Evolutionary conservation across 1,140 invertebrate species (phyloP).

Genomic region (Drosophila pseudoananassae): DNA sequence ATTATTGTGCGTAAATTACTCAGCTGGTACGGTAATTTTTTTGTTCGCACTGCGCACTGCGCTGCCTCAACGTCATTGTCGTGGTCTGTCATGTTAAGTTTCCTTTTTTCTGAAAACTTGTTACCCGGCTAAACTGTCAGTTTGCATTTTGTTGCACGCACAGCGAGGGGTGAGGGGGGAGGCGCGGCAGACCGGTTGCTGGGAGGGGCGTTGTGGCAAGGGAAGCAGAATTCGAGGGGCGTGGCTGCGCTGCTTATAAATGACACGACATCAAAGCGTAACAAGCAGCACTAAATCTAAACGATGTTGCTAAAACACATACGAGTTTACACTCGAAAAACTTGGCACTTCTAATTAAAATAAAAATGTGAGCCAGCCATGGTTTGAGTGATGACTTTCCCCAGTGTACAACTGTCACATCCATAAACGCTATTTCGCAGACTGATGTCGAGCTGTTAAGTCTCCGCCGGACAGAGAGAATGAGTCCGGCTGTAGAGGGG

Average conservation of each 20-base stretch:
- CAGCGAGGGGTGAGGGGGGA: neutral
- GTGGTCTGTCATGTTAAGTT: conserved; percentile 72
- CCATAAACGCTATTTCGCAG: conserved; percentile 24
- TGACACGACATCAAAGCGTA: conserved; percentile 77
- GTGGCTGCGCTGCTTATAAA: conserved; percentile 68
- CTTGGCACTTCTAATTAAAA: neutral
- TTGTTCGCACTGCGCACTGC: conserved; percentile 3
- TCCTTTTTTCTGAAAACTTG: conserved; percentile 52
- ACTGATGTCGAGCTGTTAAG: conserved; percentile 70
- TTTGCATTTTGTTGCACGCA: conserved; percentile 71
- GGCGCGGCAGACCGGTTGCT: neutral
- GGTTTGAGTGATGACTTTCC: neutral
- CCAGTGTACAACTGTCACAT: conserved; percentile 12
- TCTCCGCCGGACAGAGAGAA: conserved; percentile 54
- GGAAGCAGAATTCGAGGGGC: conserved; percentile 1
- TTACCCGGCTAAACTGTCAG: conserved; percentile 68
- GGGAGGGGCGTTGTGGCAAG: neutral
- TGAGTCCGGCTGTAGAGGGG: conserved; percentile 25
- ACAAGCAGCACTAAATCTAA: conserved; percentile 82
- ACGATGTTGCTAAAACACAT: conserved; percentile 47
- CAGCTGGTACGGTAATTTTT: conserved; percentile 46
- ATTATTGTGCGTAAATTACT: conserved; percentile 81
- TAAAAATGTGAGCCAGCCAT: neutral
- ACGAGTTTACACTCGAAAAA: conserved; percentile 4
- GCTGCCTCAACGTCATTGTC: conserved; percentile 45